phyloP scores from a whole-genome alignment of 2,888 invertebrate genomes.

The Colostygia pectinataria region DNA sequence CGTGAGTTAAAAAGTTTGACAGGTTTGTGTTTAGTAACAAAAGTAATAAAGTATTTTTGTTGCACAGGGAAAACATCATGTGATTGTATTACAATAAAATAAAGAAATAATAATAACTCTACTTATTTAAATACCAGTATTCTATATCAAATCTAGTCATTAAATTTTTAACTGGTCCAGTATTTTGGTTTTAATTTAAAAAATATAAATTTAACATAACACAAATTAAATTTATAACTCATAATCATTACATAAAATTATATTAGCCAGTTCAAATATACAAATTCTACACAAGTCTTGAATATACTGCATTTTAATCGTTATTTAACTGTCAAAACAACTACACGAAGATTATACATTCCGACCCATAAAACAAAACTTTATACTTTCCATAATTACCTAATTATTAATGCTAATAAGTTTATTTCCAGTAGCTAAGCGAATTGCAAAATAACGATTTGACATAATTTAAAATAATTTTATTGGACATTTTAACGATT shows the following conservation, averaged over 20 bases:
- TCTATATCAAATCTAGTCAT: too few species aligned
- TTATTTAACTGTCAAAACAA: conserved; percentile 23
- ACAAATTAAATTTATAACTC: not conserved
- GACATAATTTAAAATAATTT: conserved; percentile 38
- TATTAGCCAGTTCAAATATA: not conserved
- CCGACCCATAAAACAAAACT: conserved; percentile 19
- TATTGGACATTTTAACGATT: conserved; percentile 36
- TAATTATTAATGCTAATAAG: conserved; percentile 28
- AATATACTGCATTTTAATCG: conserved; percentile 7
- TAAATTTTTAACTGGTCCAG: too few species aligned
- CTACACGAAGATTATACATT: conserved; percentile 10
- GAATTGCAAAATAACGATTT: conserved; percentile 44
- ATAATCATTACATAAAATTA: not conserved
- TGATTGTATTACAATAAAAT: too few species aligned
- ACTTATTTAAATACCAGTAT: too few species aligned
- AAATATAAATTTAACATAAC: too few species aligned
- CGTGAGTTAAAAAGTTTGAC: not conserved
- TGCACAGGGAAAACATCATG: too few species aligned
- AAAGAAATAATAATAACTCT: too few species aligned
- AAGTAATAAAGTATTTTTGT: too few species aligned
- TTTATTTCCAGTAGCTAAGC: conserved; percentile 41
- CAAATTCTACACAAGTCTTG: not conserved
- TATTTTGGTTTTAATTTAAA: too few species aligned
- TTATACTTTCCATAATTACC: conserved; percentile 21
- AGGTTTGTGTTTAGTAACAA: not conserved